Percentiles rank a stretch among this genome's conserved stretches.
phyloP scores from a whole-genome alignment of 2,113 vertebrate species.

The Tympanuchus pallidicinctus region DNA sequence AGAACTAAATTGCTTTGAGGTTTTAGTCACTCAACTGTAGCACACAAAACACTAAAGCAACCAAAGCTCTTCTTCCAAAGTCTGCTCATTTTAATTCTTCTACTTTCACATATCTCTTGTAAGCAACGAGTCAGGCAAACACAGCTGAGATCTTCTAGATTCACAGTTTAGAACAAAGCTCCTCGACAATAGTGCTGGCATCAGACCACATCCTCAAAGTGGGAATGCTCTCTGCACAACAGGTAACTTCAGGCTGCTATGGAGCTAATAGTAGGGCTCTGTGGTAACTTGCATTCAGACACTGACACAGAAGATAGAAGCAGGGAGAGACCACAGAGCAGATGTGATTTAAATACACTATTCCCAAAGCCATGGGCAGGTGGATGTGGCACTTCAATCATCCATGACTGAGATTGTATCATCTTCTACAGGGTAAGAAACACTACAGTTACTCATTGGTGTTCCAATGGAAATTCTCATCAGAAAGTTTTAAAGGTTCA shows the following conservation, averaged over 20 bases:
- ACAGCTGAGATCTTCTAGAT: neutral
- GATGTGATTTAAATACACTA: neutral
- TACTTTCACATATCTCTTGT: neutral
- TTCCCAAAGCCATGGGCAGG: neutral
- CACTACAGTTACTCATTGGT: neutral
- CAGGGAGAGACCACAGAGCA: neutral
- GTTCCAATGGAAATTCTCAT: neutral
- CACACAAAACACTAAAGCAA: constrained; percentile 33
- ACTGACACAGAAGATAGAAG: neutral
- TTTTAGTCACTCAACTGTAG: neutral
- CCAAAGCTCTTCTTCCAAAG: neutral
- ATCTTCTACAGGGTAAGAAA: neutral
- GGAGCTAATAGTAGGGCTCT: neutral
- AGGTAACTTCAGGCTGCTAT: neutral
- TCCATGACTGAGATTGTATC: neutral
- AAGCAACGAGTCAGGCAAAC: neutral
- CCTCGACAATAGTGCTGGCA: neutral
- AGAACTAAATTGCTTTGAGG: neutral
- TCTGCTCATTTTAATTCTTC: neutral
- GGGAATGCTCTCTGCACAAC: neutral
- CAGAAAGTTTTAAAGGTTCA: neutral
- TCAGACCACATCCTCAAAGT: neutral
- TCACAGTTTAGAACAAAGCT: neutral
- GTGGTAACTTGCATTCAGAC: neutral
- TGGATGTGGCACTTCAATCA: neutral